These are phyloP conservation scores for Distichodus sexfasciatus DNA, from an alignment of 2,797 vertebrate species.

Conservation along the genomic window DNA sequence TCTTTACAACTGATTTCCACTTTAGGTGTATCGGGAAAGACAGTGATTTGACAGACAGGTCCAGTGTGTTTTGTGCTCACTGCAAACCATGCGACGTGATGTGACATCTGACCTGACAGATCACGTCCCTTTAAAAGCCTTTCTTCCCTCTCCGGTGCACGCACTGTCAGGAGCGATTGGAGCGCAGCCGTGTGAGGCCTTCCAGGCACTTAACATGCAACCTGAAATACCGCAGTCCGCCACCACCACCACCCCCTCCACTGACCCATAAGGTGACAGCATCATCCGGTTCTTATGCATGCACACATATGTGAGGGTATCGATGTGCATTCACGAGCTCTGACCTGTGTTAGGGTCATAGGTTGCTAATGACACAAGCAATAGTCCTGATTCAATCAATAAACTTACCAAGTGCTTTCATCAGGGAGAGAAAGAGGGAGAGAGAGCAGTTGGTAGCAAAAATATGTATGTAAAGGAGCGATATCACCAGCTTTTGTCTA, in stretches of 20 bases:
- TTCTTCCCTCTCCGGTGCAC: slow-evolving; percentile 27
- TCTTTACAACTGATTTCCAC: background rate
- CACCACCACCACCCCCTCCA: too few relatives aligned
- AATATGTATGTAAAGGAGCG: too few relatives aligned
- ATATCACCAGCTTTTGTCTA: too few relatives aligned
- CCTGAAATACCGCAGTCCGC: background rate
- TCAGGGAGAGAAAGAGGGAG: too few relatives aligned
- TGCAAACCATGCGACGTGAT: slow-evolving; percentile 1
- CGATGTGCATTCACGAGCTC: background rate
- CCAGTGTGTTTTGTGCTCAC: slow-evolving; percentile 8
- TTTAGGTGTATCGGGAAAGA: slow-evolving; percentile 6
- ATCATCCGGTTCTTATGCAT: too few relatives aligned
- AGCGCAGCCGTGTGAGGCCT: background rate
- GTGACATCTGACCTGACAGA: slow-evolving; percentile 30
- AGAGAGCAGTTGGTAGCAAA: too few relatives aligned
- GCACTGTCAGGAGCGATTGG: slow-evolving; percentile 17
- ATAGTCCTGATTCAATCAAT: too few relatives aligned
- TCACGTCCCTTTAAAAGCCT: slow-evolving; percentile 15
- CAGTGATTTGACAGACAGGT: slow-evolving; percentile 10
- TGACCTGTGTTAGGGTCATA: too few relatives aligned
- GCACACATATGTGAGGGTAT: background rate
- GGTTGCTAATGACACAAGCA: too few relatives aligned
- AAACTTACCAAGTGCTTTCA: too few relatives aligned
- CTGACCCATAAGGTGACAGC: background rate
- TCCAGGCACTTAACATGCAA: background rate